phyloP scores from a whole-genome alignment of 2,888 invertebrate genomes.

The Clistopyga incitator region DNA sequence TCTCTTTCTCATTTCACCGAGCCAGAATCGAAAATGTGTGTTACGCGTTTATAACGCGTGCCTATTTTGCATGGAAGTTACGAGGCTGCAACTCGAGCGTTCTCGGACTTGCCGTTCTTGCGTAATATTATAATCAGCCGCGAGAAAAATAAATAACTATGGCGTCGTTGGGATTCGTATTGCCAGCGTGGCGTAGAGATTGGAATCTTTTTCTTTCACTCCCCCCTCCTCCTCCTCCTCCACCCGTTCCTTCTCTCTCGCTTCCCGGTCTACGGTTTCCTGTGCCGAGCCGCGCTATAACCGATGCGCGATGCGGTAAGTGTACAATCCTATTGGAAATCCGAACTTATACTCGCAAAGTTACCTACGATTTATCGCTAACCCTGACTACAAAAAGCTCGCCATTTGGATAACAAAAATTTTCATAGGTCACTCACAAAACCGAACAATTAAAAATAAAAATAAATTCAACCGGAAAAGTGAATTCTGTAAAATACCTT shows the following conservation, averaged over 20 bases:
- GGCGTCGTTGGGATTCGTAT: conserved; percentile 63
- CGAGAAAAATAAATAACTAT: conserved; percentile 77
- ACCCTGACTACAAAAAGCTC: background rate
- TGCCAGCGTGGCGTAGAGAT: conserved; percentile 57
- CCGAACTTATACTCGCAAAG: conserved; percentile 48
- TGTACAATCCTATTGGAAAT: conserved; percentile 45
- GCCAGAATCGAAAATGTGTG: conserved; percentile 3
- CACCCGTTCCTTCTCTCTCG: conserved; percentile 50
- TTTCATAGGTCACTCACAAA: conserved; percentile 47
- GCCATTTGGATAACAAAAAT: conserved; percentile 52
- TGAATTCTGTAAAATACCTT: background rate
- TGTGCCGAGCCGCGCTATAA: conserved; percentile 12
- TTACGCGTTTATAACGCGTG: conserved; percentile 11
- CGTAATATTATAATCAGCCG: conserved; percentile 81
- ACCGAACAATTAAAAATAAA: conserved; percentile 13
- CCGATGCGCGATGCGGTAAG: conserved; percentile 66
- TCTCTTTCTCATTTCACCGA: conserved; percentile 23
- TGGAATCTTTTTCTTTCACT: conserved; percentile 59
- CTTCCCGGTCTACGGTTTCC: conserved; percentile 49
- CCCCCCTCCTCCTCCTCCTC: conserved; percentile 29
- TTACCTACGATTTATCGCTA: conserved; percentile 15
- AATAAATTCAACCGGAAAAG: too few relatives aligned
- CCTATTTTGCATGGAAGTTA: conserved; percentile 75
- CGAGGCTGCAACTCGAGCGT: conserved; percentile 62
- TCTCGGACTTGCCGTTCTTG: conserved; percentile 68